phyloP scores from a whole-genome alignment of 1,140 invertebrate genomes.

The Tetramorium parvispinum region DNA sequence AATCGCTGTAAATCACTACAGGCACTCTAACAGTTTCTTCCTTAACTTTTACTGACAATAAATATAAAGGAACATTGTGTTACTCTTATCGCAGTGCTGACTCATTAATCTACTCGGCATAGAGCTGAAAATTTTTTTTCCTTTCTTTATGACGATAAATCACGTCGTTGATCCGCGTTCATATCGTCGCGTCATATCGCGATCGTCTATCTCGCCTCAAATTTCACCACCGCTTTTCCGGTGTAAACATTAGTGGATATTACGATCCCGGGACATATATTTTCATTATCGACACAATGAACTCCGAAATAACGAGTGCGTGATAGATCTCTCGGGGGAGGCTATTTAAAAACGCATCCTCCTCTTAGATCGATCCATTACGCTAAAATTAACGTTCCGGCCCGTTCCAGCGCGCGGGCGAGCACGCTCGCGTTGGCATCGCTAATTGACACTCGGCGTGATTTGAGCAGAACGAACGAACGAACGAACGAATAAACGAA shows the following conservation, averaged over 20 bases:
- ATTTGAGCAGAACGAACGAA: constrained; percentile 9
- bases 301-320: constrained; percentile 37
- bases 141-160: constrained; percentile 11
- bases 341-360: constrained; percentile 56
- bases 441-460: constrained; percentile 47
- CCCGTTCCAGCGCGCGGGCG: not conserved
- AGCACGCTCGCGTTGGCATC: constrained; percentile 32
- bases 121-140: not conserved
- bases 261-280: too few relatives aligned
- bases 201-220: not conserved
- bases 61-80: constrained; percentile 11
- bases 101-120: constrained; percentile 9
- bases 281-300: not conserved
- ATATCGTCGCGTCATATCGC: not conserved
- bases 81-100: constrained; percentile 12
- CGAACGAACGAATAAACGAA: not conserved
- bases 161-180: not conserved
- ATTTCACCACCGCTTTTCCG: not conserved
- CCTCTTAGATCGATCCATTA: constrained; percentile 55
- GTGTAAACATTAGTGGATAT: not conserved
- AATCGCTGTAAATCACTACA: not conserved
- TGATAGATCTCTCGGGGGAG: constrained; percentile 36
- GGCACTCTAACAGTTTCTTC: not conserved
- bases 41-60: not conserved
- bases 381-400: constrained; percentile 58